phyloP scores from a whole-genome alignment of 1,140 invertebrate genomes.

The Ceratosolen fusciceps region DNA sequence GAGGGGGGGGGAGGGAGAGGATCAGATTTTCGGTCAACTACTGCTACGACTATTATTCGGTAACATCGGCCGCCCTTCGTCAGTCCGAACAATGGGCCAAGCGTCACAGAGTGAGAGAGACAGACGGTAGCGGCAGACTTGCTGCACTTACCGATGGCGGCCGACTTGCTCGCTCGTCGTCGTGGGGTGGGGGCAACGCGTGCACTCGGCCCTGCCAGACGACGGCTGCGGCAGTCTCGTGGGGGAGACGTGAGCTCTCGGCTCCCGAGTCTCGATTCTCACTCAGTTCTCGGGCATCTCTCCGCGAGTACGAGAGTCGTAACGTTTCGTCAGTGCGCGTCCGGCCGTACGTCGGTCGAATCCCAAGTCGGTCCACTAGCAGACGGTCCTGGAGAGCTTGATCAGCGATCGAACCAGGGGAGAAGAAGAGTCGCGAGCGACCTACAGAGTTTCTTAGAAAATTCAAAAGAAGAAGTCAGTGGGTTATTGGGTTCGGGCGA shows the following conservation, averaged over 20 bases:
- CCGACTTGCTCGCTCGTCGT: neutral
- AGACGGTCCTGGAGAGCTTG: too few relatives aligned
- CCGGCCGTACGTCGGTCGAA: neutral
- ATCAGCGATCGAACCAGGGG: neutral
- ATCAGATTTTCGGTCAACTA: neutral
- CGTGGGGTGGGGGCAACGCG: neutral
- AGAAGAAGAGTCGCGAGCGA: neutral
- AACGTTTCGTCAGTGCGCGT: neutral
- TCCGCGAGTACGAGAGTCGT: neutral
- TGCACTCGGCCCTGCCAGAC: neutral
- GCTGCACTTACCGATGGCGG: constrained; percentile 6
- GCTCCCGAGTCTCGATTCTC: neutral
- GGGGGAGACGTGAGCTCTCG: neutral
- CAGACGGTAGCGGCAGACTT: neutral
- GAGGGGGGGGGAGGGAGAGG: too few relatives aligned
- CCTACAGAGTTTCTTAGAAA: too few relatives aligned
- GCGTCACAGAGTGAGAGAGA: neutral
- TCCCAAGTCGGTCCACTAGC: too few relatives aligned
- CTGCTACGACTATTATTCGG: too few relatives aligned
- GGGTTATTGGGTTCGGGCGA: too few relatives aligned
- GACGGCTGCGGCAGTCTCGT: neutral
- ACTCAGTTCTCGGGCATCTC: neutral
- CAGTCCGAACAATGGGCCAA: neutral
- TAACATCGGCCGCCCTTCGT: too few relatives aligned
- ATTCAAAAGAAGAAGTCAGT: too few relatives aligned